A percentile compares a stretch with the other conserved stretches of the same genome.
These are phyloP conservation scores for Dryococelus australis DNA, from an alignment of 2,888 invertebrate genomes.

Conservation along the genomic window DNA sequence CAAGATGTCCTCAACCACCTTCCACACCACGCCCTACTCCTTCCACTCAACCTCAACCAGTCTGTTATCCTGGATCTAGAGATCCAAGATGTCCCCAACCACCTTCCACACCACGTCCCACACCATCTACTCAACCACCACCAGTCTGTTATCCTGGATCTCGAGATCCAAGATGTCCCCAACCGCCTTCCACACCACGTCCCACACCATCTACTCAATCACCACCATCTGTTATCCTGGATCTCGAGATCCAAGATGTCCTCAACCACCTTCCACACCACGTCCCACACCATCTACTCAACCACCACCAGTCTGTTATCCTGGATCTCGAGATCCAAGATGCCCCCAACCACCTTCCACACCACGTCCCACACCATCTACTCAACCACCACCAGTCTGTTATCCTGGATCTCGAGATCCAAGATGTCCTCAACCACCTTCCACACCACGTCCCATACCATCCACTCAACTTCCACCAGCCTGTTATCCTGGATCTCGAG, in stretches of 20 bases:
- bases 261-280: slow-evolving; percentile 43
- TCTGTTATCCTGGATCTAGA: slow-evolving; percentile 47
- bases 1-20: slow-evolving; percentile 24
- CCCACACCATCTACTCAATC: slow-evolving; percentile 52
- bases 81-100: slow-evolving; percentile 60
- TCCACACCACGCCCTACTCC: slow-evolving; percentile 36
- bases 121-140: slow-evolving; percentile 52
- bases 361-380: slow-evolving; percentile 30
- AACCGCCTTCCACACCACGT: slow-evolving; percentile 54
- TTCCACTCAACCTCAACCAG: neutral
- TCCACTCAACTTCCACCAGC: slow-evolving; percentile 46
- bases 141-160: slow-evolving; percentile 54
- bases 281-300: slow-evolving; percentile 41
- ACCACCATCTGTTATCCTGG: slow-evolving; percentile 54
- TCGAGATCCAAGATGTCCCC: slow-evolving; percentile 53
- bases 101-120: slow-evolving; percentile 58
- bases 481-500: slow-evolving; percentile 56
- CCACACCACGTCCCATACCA: slow-evolving; percentile 37
- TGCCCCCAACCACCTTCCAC: slow-evolving; percentile 44
- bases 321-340: slow-evolving; percentile 41
- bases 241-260: slow-evolving; percentile 50
- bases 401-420: slow-evolving; percentile 45
- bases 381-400: slow-evolving; percentile 29
- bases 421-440: slow-evolving; percentile 40
- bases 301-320: slow-evolving; percentile 29